A percentile compares a stretch with the other conserved stretches of the same genome.
Evolutionary conservation across 1,140 invertebrate genomes (phyloP).

Genomic region (Ladona fulva): DNA sequence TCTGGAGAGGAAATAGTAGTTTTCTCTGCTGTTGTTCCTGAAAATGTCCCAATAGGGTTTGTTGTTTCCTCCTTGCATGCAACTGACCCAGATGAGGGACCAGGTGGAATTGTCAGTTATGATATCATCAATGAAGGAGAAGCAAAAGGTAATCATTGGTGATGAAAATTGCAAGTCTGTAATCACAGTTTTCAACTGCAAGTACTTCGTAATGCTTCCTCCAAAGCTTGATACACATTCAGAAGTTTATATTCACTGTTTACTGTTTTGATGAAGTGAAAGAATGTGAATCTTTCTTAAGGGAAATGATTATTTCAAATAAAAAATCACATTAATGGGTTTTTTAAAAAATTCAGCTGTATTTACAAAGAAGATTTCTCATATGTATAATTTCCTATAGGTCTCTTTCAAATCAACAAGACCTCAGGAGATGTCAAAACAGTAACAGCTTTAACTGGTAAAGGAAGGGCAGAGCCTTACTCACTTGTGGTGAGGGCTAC

Average conservation of each 20-base stretch:
- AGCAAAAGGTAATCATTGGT: slow-evolving; percentile 43
- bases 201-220: no score
- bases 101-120: slow-evolving; percentile 54
- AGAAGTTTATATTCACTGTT: no score
- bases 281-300: no score
- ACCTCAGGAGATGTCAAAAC: slow-evolving; percentile 59
- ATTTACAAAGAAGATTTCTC: no score
- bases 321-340: no score
- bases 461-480: slow-evolving; percentile 67
- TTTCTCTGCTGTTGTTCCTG: slow-evolving; percentile 52
- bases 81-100: slow-evolving; percentile 62
- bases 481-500: slow-evolving; percentile 54
- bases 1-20: slow-evolving; percentile 29
- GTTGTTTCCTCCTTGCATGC: slow-evolving; percentile 67
- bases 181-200: no score
- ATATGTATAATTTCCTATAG: slow-evolving; percentile 32
- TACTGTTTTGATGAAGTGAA: no score
- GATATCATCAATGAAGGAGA: slow-evolving; percentile 63
- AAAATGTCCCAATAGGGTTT: slow-evolving; percentile 58
- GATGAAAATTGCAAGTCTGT: no score
- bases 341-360: no score
- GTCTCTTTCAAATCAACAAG: slow-evolving; percentile 55
- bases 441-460: slow-evolving; percentile 54
- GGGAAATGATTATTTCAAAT: no score
- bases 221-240: no score